These are phyloP conservation scores for Heliangelus exortis DNA, from an alignment of 2,797 vertebrate species.

Conservation along the genomic window DNA sequence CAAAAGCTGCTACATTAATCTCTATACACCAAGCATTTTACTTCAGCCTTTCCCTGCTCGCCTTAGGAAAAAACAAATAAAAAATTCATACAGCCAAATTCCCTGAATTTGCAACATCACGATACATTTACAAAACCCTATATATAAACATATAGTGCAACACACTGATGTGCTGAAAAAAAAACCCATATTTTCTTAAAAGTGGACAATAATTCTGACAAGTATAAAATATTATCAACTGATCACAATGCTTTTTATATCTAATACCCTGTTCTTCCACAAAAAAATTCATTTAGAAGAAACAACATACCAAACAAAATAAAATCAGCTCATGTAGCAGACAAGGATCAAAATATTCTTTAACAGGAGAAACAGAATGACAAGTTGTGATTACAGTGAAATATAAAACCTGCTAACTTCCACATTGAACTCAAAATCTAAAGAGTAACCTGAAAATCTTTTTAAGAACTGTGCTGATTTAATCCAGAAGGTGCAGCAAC, in stretches of 20 bases:
- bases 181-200: not conserved
- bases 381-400: not conserved
- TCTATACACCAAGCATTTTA: not conserved
- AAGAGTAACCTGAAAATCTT: slow-evolving; percentile 1
- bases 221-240: not conserved
- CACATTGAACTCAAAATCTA: not conserved
- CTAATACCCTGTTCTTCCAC: not conserved
- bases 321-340: not conserved
- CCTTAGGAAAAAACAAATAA: not conserved
- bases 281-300: not conserved
- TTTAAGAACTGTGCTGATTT: not conserved
- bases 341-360: not conserved
- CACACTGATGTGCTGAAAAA: not conserved
- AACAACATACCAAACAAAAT: not conserved
- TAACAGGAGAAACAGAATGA: not conserved
- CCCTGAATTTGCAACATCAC: not conserved
- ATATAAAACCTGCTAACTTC: not conserved
- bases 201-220: not conserved
- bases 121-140: not conserved
- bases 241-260: not conserved
- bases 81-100: not conserved
- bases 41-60: not conserved
- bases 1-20: not conserved
- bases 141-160: not conserved
- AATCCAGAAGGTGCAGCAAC: slow-evolving; percentile 3